These are phyloP conservation scores for Tautogolabrus adspersus DNA, from an alignment of 2,113 vertebrate species.

Conservation along the genomic window DNA sequence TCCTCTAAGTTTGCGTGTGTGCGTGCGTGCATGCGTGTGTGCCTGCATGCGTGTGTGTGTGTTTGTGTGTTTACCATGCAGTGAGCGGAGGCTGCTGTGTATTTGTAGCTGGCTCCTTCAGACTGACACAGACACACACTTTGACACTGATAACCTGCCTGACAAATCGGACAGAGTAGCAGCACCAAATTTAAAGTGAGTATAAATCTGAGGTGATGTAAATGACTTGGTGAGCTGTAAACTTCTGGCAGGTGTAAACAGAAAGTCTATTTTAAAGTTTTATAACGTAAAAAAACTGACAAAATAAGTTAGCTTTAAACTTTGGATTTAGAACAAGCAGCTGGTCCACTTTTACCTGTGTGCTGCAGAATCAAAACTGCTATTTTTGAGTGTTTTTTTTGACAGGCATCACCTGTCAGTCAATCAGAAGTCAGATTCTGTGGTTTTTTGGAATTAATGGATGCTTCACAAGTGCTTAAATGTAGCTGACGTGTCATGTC, in stretches of 20 bases:
- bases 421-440: background rate
- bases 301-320: background rate
- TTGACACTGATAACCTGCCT: conserved; percentile 34
- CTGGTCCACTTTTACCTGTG: background rate
- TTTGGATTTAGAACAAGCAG: no score
- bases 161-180: conserved; percentile 11
- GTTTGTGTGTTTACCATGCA: conserved; percentile 13
- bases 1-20: conserved; percentile 31
- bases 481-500: no score
- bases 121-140: conserved; percentile 25
- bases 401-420: background rate
- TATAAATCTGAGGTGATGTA: conserved; percentile 5
- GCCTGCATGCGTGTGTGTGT: no score
- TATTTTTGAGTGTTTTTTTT: background rate
- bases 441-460: no score
- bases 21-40: conserved; percentile 14
- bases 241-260: background rate
- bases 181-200: background rate
- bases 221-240: background rate
- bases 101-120: conserved; percentile 53
- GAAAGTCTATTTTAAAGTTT: background rate
- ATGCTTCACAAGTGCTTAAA: no score
- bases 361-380: background rate
- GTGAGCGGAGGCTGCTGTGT: conserved; percentile 27
- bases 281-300: background rate